Base-by-base conservation (phyloP, 35 echinoderm and acorn worm species). In the Hemicentrotus pulcherrimus region DNA sequence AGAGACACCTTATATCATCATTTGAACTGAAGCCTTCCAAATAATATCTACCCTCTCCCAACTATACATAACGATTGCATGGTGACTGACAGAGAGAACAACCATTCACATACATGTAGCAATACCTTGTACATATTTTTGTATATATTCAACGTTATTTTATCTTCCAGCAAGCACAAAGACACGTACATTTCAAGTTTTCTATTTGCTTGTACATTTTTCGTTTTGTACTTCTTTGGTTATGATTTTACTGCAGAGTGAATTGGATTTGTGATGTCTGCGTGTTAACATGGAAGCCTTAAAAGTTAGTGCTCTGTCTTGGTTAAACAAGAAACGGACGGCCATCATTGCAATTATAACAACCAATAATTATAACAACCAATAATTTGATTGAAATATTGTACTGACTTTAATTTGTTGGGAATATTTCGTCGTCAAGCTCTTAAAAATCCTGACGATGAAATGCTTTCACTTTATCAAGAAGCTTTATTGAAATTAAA, bases 61-160 rank as follows among this genome's bases (percentile, higher is more conserved):
- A 28, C 22, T 70, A 28, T 70, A 70, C 61, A 78, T 78, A 78
- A 28, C 28, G 7, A 78, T 78, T 78, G 19, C 50, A 55, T 55
- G 10, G 50, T 55, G 50, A 11, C 50, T 55, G 50, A 12, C 9
- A 55, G 10, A 55, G 15, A 55, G 50, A 78, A 78, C 22, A 78
- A 78, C 65, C 19, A 78, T 78, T 78, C 65, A 4, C 18, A 78
- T 78, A 28, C 65, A 22, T n/a, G 19, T 78, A 78, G 65, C 65
- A 78, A 78, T 78, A 78, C 24, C 5, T 28, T 78, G 65, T 78
- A 78, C 65, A 78, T 78, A 78, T 28, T 78, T 4, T 28, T 78
- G 65, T 78, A 78, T 24, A 70, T 78, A 78, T 78, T 78, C n/a
- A 78, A 78, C n/a, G 65, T 78, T 78, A 78, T 78, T 78, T 78